Percentiles rank a stretch among this genome's conserved stretches.
Conservation (phyloP, 2,113 vertebrate genomes). For the Myotis yumanensis region DNA sequence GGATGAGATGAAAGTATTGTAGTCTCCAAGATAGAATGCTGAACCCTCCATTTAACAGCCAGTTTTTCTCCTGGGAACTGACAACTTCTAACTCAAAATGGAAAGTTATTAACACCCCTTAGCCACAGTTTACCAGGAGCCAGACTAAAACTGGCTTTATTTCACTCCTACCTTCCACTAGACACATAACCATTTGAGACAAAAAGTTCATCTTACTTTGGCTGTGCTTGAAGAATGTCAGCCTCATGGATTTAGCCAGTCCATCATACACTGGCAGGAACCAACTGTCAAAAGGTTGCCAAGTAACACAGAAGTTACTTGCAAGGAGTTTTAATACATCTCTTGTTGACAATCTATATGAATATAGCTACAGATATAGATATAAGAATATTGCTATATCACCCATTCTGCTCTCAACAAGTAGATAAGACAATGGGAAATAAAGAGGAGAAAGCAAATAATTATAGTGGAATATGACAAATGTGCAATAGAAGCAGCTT, state of each 20-base stretch:
- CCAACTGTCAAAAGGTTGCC: not conserved
- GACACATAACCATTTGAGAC: constrained; percentile 23
- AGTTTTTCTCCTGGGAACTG: not conserved
- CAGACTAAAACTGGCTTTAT: not conserved
- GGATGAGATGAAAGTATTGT: not conserved
- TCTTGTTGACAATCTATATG: not conserved
- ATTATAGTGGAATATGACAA: not conserved
- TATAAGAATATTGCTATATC: not conserved
- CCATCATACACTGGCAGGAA: not conserved
- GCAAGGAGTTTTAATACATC: not conserved
- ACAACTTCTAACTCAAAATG: not conserved
- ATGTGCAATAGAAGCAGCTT: not conserved
- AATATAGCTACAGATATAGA: not conserved
- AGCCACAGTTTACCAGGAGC: not conserved
- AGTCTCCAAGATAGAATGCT: not conserved
- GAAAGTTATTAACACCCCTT: not conserved
- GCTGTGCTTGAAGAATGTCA: constrained; percentile 7
- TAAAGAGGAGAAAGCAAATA: constrained; percentile 6
- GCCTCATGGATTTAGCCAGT: not conserved
- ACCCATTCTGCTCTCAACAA: constrained; percentile 8
- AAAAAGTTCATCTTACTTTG: constrained; percentile 12
- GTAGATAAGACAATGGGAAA: not conserved
- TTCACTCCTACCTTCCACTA: not conserved
- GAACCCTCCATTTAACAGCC: not conserved
- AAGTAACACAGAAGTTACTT: constrained; percentile 4